These are phyloP conservation scores for Tanypteryx hageni DNA, from an alignment of 2,888 invertebrate genomes.

Conservation along the genomic window DNA sequence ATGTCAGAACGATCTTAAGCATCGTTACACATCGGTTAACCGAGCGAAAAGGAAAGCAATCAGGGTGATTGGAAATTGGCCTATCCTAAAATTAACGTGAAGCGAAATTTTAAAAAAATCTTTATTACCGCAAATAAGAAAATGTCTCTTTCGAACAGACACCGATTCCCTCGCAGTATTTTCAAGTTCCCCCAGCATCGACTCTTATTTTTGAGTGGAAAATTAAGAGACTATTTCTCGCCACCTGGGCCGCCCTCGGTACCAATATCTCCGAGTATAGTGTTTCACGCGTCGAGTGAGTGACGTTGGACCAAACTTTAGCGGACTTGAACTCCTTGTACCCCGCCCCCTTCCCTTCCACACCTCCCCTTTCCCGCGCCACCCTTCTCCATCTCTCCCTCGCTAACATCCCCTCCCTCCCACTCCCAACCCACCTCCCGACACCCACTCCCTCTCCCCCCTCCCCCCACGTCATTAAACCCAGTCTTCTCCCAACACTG, in stretches of 20 bases:
- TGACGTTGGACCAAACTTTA: constrained; percentile 18
- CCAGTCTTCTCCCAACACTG: background rate
- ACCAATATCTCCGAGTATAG: background rate
- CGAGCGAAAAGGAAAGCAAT: too few relatives aligned
- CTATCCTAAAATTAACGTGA: too few relatives aligned
- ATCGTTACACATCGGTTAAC: too few relatives aligned
- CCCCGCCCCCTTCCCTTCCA: background rate
- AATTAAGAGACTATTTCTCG: background rate
- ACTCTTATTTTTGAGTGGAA: background rate
- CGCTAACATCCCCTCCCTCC: background rate
- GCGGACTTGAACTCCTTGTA: background rate
- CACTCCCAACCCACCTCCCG: background rate
- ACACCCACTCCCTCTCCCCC: background rate
- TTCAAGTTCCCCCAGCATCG: too few relatives aligned
- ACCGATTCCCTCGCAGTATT: too few relatives aligned
- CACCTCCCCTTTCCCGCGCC: background rate
- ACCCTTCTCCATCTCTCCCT: background rate
- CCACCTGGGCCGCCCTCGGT: background rate
- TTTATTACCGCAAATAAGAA: too few relatives aligned
- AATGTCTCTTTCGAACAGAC: too few relatives aligned
- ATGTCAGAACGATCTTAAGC: too few relatives aligned
- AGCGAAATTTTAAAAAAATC: too few relatives aligned
- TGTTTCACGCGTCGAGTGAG: background rate
- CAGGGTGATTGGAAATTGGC: too few relatives aligned
- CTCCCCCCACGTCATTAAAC: background rate